Evolutionary conservation across 2,797 vertebrate genomes (phyloP).

Genomic region (Bovichtus variegatus): DNA sequence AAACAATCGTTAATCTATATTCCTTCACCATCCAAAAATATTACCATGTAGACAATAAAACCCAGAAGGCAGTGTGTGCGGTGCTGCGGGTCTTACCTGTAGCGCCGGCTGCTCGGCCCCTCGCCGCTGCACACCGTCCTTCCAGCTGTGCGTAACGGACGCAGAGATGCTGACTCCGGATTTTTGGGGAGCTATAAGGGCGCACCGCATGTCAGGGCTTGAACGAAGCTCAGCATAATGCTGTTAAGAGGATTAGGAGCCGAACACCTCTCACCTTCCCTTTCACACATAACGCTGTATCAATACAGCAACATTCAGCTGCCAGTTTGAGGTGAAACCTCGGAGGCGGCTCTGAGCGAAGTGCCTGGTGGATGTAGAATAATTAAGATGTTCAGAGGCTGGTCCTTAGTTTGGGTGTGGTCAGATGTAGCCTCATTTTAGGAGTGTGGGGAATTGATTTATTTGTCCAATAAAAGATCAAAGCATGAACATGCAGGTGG

Average conservation of each 20-base stretch:
- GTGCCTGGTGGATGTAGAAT: background rate
- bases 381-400: background rate
- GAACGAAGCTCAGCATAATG: conserved; percentile 87
- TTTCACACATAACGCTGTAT: conserved; percentile 61
- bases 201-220: conserved; percentile 80
- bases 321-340: background rate
- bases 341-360: background rate
- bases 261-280: conserved; percentile 64
- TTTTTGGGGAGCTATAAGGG: conserved; percentile 82
- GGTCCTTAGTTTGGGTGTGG: background rate
- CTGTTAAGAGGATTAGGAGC: conserved; percentile 89
- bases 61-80: background rate
- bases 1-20: background rate
- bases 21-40: background rate
- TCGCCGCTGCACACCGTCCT: conserved; percentile 36
- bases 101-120: conserved; percentile 33
- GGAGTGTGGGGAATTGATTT: background rate
- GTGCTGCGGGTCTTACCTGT: conserved; percentile 60
- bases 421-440: background rate
- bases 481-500: too few species aligned
- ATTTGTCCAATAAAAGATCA: background rate
- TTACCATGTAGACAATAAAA: background rate
- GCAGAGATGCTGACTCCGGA: conserved; percentile 80
- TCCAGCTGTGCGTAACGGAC: conserved; percentile 79
- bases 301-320: conserved; percentile 60